Base-by-base conservation (phyloP, 2,113 vertebrate genomes). In the Syngnathus scovelli region DNA sequence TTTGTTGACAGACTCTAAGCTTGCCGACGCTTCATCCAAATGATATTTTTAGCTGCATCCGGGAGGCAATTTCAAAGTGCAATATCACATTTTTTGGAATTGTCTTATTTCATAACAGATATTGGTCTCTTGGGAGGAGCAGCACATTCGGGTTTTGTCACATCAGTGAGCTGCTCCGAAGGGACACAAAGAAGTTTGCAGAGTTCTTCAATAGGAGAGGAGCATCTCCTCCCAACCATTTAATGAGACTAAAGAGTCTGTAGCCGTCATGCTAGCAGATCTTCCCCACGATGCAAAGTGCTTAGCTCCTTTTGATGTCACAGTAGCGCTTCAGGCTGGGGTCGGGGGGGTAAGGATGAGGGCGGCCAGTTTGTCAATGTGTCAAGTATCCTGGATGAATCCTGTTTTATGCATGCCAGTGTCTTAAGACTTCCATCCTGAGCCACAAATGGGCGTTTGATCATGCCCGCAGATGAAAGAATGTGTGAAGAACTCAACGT, bases 281-380 rank as follows among this genome's bases (percentile, higher is more conserved):
- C 82, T 87, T 89, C 89, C 86, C 88, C 88, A 85, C 82, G 86
- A 89, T 88, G 86, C 86, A 88, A 89, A 89, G 84, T 71, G 84
- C 82, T 86, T 83, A 81, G 85, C 81, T 88, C 73, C 83, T 88
- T 91, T 92, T 92, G 88, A 91, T 87, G 89, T 90, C 79, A 74
- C 75, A 70, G 81, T 84, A 83, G 70, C 18, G 83, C 89, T 89
- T 82, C 71, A 55, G 85, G 89, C 80, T 0, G 82, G 77, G 83
- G 83, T 80, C 76, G 79, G 16, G 77, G 77, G 84, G 79, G 81
- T 75, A 76, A 78, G 82, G 78, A 83, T 77, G 82, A 79, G 77
- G 80, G 78, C 64, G 78, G 76, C 72, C 77, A 84, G 80, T 87
- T 74, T 84, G 84, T 80, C 80, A 68, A 75, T 73, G 78, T 71